A percentile compares a stretch with the other conserved stretches of the same genome.
Evolutionary conservation across 2,797 vertebrate genomes (phyloP).

Genomic region (Triplophysa yarkandensis): DNA sequence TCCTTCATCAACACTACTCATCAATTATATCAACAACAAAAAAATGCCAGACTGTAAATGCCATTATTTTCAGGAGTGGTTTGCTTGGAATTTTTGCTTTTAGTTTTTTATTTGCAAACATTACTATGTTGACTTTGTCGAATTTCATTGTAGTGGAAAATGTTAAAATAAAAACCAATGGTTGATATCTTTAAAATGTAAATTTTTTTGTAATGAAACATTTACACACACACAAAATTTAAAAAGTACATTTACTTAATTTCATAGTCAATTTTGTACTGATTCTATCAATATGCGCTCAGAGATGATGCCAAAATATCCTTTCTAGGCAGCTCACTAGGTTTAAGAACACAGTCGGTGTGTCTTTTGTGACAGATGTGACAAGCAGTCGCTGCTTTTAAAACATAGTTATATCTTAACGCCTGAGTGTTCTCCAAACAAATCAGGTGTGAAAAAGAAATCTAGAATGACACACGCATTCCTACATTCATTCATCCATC

Average conservation of each 20-base stretch:
- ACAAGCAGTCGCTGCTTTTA: neutral
- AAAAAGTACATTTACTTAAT: too few relatives aligned
- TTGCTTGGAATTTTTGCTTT: neutral
- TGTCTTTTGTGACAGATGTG: neutral
- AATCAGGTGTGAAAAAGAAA: neutral
- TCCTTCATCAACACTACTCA: slow-evolving; percentile 2
- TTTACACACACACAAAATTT: too few relatives aligned
- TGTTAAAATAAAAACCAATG: too few relatives aligned
- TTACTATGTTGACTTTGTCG: too few relatives aligned
- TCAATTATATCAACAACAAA: slow-evolving; percentile 27
- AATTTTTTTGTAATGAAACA: too few relatives aligned
- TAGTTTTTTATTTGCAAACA: too few relatives aligned
- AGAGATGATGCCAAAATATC: neutral
- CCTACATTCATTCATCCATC: neutral
- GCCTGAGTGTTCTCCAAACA: neutral
- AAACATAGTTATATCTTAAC: neutral
- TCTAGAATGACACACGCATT: neutral
- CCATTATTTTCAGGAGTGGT: neutral
- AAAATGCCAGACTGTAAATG: slow-evolving; percentile 24
- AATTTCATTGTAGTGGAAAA: too few relatives aligned
- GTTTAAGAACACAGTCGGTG: neutral
- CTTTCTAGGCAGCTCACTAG: neutral
- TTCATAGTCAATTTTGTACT: too few relatives aligned
- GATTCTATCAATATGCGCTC: too few relatives aligned
- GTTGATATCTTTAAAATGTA: too few relatives aligned